A percentile compares a stretch with the other conserved stretches of the same genome.
phyloP scores from a whole-genome alignment of 2,888 invertebrate species.

The Rhamnusium bicolor region DNA sequence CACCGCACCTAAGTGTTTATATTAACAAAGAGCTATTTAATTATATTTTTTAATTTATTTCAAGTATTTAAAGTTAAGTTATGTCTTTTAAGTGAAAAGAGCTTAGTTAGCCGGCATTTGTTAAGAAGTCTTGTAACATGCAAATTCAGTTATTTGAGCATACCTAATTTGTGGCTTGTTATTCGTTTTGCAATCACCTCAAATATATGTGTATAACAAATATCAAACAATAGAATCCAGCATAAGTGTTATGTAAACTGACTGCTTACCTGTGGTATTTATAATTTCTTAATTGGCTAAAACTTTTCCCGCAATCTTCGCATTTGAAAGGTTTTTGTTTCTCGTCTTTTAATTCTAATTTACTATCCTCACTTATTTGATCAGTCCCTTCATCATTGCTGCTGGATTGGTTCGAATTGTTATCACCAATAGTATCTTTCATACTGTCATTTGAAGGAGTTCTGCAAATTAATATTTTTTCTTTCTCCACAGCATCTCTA shows the following conservation, averaged over 20 bases:
- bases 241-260: too few species aligned
- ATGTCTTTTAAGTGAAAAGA: too few species aligned
- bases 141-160: too few species aligned
- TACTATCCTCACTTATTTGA: conserved; percentile 41
- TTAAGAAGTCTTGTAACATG: too few species aligned
- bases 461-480: not conserved
- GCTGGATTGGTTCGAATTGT: conserved; percentile 32
- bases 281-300: conserved; percentile 87
- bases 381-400: conserved; percentile 27
- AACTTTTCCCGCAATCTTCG: conserved; percentile 84
- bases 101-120: too few species aligned
- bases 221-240: too few species aligned
- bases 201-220: not conserved
- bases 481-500: not conserved
- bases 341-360: conserved; percentile 33
- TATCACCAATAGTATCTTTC: conserved; percentile 33
- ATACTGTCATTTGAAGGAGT: not conserved
- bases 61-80: too few species aligned
- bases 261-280: conserved; percentile 79
- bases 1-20: too few species aligned
- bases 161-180: too few species aligned
- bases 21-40: too few species aligned
- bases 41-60: too few species aligned
- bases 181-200: too few species aligned
- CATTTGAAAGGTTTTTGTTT: conserved; percentile 78